Conservation (phyloP, 2,113 vertebrate species). For the Podarcis muralis region DNA sequence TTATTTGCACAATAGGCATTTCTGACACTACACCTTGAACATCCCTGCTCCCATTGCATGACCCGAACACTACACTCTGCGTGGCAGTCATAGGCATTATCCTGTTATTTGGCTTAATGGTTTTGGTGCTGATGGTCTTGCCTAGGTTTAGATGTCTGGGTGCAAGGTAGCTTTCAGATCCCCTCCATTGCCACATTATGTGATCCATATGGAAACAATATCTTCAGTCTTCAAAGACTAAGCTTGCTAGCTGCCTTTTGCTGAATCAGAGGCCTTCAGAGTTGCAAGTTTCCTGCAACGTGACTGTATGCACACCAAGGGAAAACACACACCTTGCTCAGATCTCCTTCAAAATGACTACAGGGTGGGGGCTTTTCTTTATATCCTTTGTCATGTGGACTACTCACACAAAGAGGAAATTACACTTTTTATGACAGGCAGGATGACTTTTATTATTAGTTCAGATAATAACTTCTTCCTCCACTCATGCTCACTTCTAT, state of each 20-base stretch:
- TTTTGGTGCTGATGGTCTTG: neutral
- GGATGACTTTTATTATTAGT: constrained; percentile 42
- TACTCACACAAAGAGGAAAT: constrained; percentile 45
- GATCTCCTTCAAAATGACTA: constrained; percentile 33
- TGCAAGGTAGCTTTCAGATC: neutral
- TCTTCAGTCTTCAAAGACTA: neutral
- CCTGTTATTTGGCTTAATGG: neutral
- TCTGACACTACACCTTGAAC: neutral
- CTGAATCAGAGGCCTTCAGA: neutral
- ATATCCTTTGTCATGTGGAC: constrained; percentile 45
- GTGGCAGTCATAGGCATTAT: neutral
- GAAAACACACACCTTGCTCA: neutral
- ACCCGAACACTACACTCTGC: no score
- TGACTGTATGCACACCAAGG: neutral
- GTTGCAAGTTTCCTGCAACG: neutral
- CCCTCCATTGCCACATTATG: neutral
- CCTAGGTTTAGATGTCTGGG: neutral
- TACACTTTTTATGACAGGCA: constrained; percentile 40
- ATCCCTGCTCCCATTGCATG: neutral
- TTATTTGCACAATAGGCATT: neutral
- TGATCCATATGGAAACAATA: neutral
- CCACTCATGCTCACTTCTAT: constrained; percentile 25
- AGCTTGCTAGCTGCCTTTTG: neutral
- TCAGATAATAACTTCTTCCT: constrained; percentile 18
- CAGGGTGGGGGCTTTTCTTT: constrained; percentile 38